These are phyloP conservation scores for Tauraco erythrolophus DNA, from an alignment of 2,113 vertebrate species.

Conservation along the genomic window DNA sequence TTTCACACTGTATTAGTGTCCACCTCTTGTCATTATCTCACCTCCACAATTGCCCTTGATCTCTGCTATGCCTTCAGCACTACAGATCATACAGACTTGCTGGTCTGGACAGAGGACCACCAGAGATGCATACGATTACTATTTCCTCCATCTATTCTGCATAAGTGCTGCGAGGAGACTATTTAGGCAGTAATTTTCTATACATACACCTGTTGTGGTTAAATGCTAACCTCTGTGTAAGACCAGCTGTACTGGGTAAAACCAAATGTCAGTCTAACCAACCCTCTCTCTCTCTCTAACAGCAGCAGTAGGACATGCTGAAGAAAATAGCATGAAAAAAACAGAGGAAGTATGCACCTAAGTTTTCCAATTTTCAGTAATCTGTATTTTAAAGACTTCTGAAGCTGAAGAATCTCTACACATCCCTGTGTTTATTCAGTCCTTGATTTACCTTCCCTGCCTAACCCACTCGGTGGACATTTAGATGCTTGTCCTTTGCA, in stretches of 20 bases:
- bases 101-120: background rate
- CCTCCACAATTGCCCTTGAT: background rate
- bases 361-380: background rate
- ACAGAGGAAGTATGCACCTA: background rate
- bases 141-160: background rate
- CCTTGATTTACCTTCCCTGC: background rate
- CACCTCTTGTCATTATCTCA: background rate
- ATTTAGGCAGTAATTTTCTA: background rate
- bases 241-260: background rate
- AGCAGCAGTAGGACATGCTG: background rate
- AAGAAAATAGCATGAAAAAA: background rate
- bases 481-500: background rate
- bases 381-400: background rate
- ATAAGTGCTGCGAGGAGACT: background rate
- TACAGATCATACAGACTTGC: background rate
- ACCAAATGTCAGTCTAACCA: background rate
- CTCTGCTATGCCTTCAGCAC: background rate
- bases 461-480: background rate
- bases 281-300: rapidly evolving
- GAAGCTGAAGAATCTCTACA: background rate
- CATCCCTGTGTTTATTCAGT: background rate
- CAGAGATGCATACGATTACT: background rate
- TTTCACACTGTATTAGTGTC: background rate
- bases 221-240: background rate
- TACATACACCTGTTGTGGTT: background rate